Percentiles rank a stretch among this genome's conserved stretches.
Evolutionary conservation across 1,140 invertebrate genomes (phyloP).

Genomic region (Scaptodrosophila lebanonensis): DNA sequence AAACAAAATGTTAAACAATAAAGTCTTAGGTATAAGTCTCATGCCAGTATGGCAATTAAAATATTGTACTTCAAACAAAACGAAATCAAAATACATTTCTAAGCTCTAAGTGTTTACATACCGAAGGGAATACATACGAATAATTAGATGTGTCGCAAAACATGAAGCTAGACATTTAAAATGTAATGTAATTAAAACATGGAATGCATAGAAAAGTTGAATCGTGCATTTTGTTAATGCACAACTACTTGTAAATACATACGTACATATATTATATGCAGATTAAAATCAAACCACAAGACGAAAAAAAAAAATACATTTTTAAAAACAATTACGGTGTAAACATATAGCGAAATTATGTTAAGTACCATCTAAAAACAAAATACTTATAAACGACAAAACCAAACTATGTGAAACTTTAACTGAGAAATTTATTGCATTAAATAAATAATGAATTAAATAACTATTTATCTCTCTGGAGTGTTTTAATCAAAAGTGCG

Average conservation of each 20-base stretch:
- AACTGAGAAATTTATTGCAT: conserved; percentile 72
- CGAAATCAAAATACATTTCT: conserved; percentile 72
- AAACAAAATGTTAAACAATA: conserved; percentile 27
- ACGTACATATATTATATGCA: conserved; percentile 38
- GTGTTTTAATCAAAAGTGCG: too few species aligned
- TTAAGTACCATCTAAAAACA: conserved; percentile 65
- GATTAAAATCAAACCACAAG: too few species aligned
- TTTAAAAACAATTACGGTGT: conserved; percentile 35
- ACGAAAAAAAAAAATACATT: conserved; percentile 18
- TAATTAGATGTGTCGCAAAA: conserved; percentile 10
- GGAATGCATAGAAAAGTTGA: neutral
- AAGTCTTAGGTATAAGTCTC: conserved; percentile 40
- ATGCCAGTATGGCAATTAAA: conserved; percentile 31
- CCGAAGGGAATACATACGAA: too few species aligned
- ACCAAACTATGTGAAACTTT: conserved; percentile 68
- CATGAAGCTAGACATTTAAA: conserved; percentile 20
- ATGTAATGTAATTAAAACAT: conserved; percentile 36
- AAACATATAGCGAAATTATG: conserved; percentile 57
- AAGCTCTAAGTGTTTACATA: conserved; percentile 71
- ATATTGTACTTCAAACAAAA: conserved; percentile 33
- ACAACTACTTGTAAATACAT: conserved; percentile 8
- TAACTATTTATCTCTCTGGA: conserved; percentile 40
- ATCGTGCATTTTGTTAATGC: conserved; percentile 1
- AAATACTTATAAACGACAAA: conserved; percentile 38
- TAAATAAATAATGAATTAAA: conserved; percentile 71